phyloP scores from a whole-genome alignment of 2,888 invertebrate species.

The Nymphalis polychloros region DNA sequence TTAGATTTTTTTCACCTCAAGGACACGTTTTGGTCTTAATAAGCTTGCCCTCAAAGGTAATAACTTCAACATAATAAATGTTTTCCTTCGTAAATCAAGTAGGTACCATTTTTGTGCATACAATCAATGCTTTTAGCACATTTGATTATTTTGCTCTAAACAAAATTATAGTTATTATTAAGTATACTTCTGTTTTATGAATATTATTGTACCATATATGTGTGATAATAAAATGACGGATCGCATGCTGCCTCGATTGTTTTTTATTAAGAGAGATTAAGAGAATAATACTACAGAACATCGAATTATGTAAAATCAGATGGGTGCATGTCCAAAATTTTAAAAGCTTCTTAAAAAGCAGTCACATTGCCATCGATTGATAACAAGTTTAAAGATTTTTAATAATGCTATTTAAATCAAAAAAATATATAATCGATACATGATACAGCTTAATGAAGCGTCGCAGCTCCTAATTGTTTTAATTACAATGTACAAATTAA shows the following conservation, averaged over 20 bases:
- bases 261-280: not conserved
- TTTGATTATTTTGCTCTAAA: not conserved
- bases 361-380: not conserved
- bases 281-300: not conserved
- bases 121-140: slow-evolving; percentile 8
- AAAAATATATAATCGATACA: slow-evolving; percentile 26
- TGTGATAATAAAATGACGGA: not conserved
- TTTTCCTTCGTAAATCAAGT: not conserved
- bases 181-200: not conserved
- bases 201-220: not conserved
- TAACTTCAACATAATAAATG: no score
- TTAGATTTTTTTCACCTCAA: no score
- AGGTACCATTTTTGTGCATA: not conserved
- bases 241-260: not conserved
- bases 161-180: not conserved
- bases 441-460: slow-evolving; percentile 41
- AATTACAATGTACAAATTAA: slow-evolving; percentile 75
- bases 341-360: not conserved
- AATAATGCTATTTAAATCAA: slow-evolving; percentile 4
- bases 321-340: not conserved
- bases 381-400: not conserved
- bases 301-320: not conserved
- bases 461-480: slow-evolving; percentile 55
- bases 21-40: no score
- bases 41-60: no score